A percentile compares a stretch with the other conserved stretches of the same genome.
Conservation (phyloP, 2,797 vertebrate species). For the Microchirus variegatus region DNA sequence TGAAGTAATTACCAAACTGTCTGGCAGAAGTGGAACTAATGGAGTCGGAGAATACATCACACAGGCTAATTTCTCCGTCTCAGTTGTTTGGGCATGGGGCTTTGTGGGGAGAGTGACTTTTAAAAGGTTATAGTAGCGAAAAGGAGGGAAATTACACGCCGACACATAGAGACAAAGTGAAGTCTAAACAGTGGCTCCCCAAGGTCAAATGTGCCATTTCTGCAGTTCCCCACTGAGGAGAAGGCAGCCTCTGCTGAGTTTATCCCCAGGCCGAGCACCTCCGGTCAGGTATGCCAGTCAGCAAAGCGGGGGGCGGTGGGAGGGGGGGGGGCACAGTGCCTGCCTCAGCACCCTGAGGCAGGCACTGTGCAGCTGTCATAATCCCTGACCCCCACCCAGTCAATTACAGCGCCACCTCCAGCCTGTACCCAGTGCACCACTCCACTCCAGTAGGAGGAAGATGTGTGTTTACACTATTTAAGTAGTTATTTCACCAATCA, state of each 20-base stretch:
- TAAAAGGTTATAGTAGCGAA: constrained; percentile 12
- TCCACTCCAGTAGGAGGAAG: constrained; percentile 11
- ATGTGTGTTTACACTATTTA: too few species aligned
- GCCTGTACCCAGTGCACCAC: constrained; percentile 23
- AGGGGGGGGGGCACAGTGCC: constrained; percentile 42
- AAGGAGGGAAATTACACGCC: not conserved
- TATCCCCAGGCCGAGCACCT: constrained; percentile 39
- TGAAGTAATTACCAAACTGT: too few species aligned
- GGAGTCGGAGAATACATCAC: too few species aligned
- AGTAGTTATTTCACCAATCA: too few species aligned
- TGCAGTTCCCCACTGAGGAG: constrained; percentile 28
- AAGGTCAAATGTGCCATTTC: constrained; percentile 32
- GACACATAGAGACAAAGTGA: constrained; percentile 13
- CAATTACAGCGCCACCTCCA: constrained; percentile 31
- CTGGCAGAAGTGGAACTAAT: too few species aligned
- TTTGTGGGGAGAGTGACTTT: constrained; percentile 10
- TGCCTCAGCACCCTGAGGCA: constrained; percentile 48
- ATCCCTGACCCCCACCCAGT: constrained; percentile 29
- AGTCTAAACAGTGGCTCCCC: constrained; percentile 19
- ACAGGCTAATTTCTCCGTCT: too few species aligned
- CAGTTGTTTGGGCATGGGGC: constrained; percentile 7
- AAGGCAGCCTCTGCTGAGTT: constrained; percentile 36
- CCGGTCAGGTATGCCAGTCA: constrained; percentile 47
- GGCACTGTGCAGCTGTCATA: constrained; percentile 65
- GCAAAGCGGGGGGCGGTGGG: constrained; percentile 22